phyloP scores from a whole-genome alignment of 2,888 invertebrate species.

The Drosophila monieri region DNA sequence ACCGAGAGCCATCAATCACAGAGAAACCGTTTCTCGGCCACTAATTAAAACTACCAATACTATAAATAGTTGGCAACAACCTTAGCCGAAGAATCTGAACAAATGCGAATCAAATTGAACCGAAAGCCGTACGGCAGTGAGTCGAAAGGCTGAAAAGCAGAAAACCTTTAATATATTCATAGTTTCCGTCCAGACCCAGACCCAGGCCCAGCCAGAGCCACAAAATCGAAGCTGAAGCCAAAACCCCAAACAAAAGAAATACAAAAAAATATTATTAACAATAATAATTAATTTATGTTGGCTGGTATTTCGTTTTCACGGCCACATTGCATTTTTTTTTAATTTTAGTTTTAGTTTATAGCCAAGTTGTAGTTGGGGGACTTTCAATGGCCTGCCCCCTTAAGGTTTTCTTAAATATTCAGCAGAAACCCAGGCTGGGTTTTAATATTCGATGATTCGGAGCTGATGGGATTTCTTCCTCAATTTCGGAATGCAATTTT shows the following conservation, averaged over 20 bases:
- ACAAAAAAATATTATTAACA: conserved; percentile 51
- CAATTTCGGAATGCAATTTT: conserved; percentile 11
- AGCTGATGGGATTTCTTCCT: conserved; percentile 7
- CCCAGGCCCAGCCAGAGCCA: conserved; percentile 5
- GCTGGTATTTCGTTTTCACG: conserved; percentile 71
- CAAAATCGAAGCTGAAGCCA: conserved; percentile 7
- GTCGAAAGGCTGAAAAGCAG: conserved; percentile 28
- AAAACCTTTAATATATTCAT: conserved; percentile 57
- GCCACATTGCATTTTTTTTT: conserved; percentile 65
- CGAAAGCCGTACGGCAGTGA: conserved; percentile 9
- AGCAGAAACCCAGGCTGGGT: background rate
- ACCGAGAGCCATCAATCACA: conserved; percentile 11
- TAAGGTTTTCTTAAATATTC: conserved; percentile 1
- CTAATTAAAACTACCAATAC: conserved; percentile 6
- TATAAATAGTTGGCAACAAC: conserved; percentile 27
- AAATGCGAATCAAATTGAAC: conserved; percentile 31
- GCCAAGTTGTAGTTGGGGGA: background rate
- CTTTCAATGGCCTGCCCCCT: conserved; percentile 15
- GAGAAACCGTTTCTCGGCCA: conserved; percentile 10
- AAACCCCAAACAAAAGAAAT: conserved; percentile 39
- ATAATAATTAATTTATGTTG: conserved; percentile 74
- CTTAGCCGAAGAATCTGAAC: conserved; percentile 23
- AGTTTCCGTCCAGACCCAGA: conserved; percentile 48
- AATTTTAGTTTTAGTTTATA: background rate
- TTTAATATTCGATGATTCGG: background rate